These are phyloP conservation scores for Lampris megalopsis DNA, from an alignment of 2,113 vertebrate species.

Conservation along the genomic window DNA sequence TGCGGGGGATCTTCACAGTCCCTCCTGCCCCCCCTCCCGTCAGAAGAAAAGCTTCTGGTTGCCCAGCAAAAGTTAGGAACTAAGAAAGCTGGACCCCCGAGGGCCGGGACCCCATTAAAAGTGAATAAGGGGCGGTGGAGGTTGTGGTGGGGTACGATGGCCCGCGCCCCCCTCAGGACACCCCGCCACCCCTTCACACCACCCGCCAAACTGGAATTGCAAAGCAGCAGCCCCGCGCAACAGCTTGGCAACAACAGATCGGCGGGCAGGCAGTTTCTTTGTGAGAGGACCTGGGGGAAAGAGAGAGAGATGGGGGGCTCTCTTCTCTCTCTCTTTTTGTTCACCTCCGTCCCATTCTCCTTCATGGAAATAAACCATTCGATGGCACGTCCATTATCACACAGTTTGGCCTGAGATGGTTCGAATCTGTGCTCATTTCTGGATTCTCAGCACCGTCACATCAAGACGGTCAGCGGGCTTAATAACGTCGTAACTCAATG, in stretches of 20 bases:
- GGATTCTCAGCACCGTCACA: no score
- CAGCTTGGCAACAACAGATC: conserved; percentile 4
- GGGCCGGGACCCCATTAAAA: not conserved
- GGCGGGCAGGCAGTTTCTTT: not conserved
- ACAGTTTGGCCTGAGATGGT: no score
- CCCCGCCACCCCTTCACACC: not conserved
- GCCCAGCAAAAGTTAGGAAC: not conserved
- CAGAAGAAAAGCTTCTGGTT: conserved; percentile 18
- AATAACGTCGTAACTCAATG: no score
- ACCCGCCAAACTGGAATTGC: not conserved
- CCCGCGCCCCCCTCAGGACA: not conserved
- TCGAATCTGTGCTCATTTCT: no score
- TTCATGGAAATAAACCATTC: not conserved
- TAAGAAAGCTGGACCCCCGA: not conserved
- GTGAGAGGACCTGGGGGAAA: not conserved
- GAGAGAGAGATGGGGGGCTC: not conserved
- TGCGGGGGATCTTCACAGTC: not conserved
- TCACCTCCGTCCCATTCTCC: not conserved
- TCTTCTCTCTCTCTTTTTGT: not conserved
- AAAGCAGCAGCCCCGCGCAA: not conserved
- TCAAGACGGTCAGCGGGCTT: no score
- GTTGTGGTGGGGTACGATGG: not conserved
- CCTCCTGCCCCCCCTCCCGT: not conserved
- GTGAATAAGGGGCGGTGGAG: conserved; percentile 12
- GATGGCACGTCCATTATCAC: no score